Evolutionary conservation across 2,888 invertebrate species (phyloP), one percentile per base, ranked within the genome.

Genomic region (Drosophila recens): DNA sequence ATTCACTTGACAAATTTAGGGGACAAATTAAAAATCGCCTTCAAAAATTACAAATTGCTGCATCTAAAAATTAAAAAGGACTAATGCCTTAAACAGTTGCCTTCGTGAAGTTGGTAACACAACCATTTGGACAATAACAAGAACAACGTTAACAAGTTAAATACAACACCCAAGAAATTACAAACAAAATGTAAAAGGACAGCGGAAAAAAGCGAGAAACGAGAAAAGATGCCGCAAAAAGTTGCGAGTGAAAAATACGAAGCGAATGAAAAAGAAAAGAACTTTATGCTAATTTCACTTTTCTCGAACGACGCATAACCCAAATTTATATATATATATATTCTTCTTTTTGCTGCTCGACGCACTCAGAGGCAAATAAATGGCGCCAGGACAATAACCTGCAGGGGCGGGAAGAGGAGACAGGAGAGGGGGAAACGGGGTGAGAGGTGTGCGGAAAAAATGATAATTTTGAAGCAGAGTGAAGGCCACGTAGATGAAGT

Each of bases 231-330:
- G 67, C 72, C 66, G 15, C 63, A 66, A 72, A 75, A 74, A 81
- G 75, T 75, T 79, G 64, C 64, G 59, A 68, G 49, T 79, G 76
- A 64, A 79, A 75, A 75, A 79, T 79, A 58, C 64, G 79, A 53
- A 75, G 56, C 61, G 67, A 79, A 70, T 73, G 75, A 57, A 72
- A 33, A 54, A 58, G 43, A 58, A 61, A 68, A 53, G 67, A 75
- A 84, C 71, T 81, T 87, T 87, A 84, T 89, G 89, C 87, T 87
- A 84, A 84, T 84, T 84, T 84, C 87, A 84, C 87, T 84, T 88
- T 89, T 84, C 79, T 79, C 72, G 73, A 87, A 86, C 84, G 69
- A 67, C 54, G 84, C 81, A 83, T 88, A 84, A 88, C 83, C 89
- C 89, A 84, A 83, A 76, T 82, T 67, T 79, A 38, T 46, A 63